Base-by-base conservation (phyloP, 2,113 vertebrate genomes). In the Vulpes vulpes region DNA sequence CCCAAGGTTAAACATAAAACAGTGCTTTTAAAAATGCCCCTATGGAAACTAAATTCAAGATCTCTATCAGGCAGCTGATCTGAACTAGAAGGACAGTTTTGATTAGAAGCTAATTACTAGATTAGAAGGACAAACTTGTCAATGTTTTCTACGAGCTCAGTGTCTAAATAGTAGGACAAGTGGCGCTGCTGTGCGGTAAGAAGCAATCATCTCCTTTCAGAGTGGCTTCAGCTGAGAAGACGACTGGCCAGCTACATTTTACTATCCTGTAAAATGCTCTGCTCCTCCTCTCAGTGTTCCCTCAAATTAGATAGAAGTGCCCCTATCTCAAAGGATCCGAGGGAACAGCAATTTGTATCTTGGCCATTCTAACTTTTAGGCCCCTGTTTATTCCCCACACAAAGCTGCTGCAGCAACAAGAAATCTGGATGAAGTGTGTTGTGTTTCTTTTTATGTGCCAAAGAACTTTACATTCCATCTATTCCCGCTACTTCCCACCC, bases 181-280 rank as follows among this genome's bases (percentile, higher is more conserved):
- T 3, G 8, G 2, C 38, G 32, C 1, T 4, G 0, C 35, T 1
- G 0, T 20, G 19, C 5, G 4, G 3, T 8, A 30, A 0, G 35
- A 78, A 5, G 10, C 3, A 11, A 8, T 8, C 6, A 4, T 23
- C n/a, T 23, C 25, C 25, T 15, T 27, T 38, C 35, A n/a, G 59
- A 32, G 32, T 0, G 64, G 35, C 20, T 38, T 22, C 2, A 0
- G 8, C 20, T 64, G 49, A 53, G 12, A 27, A 15, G 14, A 64
- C 6, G 12, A 22, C 8, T 15, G 1, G 2, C 15, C 16, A 7
- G 49, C 10, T 49, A 7, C 0, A 2, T 49, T 16, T 80, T 17
- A 64, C 60, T 4, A 49, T 0, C 59, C 0, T 43, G 43, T 43
- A 43, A 2, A 5, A 8, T 60, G 35, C 6, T 74, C 67, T 14